Evolutionary conservation across 2,888 invertebrate genomes (phyloP), one percentile per base, ranked within the genome.

Genomic region (Hylaea fasciaria): DNA sequence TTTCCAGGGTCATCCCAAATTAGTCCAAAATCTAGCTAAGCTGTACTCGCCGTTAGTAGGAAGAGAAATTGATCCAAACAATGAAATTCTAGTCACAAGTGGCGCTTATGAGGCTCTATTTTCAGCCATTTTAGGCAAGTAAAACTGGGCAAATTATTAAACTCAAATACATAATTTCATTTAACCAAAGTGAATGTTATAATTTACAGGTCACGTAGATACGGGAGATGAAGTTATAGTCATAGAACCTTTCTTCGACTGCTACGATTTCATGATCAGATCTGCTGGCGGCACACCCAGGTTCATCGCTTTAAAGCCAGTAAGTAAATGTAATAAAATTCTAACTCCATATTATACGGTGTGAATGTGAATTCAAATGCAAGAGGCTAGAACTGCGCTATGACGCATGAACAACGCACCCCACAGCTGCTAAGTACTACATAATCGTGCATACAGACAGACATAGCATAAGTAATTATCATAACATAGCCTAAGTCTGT

Each of bases 171-270:
- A 32, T n/a, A n/a, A n/a, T n/a, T n/a, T 9, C 32, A 8, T 32
- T 7, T 32, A 2, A 32, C 32, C 7, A 4, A 8, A 32, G 10
- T 32, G 3, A n/a, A n/a, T n/a, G 37, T 12, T 12, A 9, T 32
- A 32, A 32, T 32, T 32, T 32, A 4, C 86, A 87, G 97, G 98
- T 7, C 96, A 98, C 78, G 95, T 99, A 9, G 96, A 97, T 72
- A 94, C 94, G 0, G 98, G 96, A 0, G 97, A 97, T 82, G 97
- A 98, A 92, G 98, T 98, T 57, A 98, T 99, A 62, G 97, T 99
- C 22, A 98, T 99, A 68, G 99, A 99, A 83, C 99, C 99, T 0
- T 99, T 96, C 89, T 99, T 98, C 82, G 99, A 99, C 87, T 99
- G 99, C 81, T 99, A 99, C 79, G 97, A 96, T 70, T 98, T 98